A percentile compares a stretch with the other conserved stretches of the same genome.
phyloP scores from a whole-genome alignment of 1,140 invertebrate genomes.

The Hetaerina americana region DNA sequence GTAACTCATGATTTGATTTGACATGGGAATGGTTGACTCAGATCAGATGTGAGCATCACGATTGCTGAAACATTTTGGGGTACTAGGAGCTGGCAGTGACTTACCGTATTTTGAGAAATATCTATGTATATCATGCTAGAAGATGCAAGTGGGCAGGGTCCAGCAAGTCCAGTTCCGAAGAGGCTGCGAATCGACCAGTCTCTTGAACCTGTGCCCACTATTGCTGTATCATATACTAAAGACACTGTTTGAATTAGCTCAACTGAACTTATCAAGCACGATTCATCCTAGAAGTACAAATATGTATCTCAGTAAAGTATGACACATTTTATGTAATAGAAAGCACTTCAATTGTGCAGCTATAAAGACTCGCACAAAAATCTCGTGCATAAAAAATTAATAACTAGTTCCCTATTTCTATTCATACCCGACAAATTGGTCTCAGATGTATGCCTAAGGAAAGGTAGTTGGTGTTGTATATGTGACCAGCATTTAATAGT shows the following conservation, averaged over 20 bases:
- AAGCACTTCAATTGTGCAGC: too few relatives aligned
- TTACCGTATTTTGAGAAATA: conserved; percentile 17
- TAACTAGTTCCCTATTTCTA: too few relatives aligned
- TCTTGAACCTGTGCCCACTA: conserved; percentile 37
- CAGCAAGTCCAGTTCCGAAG: conserved; percentile 69
- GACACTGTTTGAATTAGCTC: conserved; percentile 75
- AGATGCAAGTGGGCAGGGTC: conserved; percentile 63
- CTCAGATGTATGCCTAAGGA: conserved; percentile 77
- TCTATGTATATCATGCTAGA: conserved; percentile 74
- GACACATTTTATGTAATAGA: too few relatives aligned
- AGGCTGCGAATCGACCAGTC: conserved; percentile 78
- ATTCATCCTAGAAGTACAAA: conserved; percentile 29
- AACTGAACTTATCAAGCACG: conserved; percentile 48
- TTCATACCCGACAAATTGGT: conserved; percentile 50
- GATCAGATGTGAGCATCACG: not conserved
- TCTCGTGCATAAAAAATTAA: too few relatives aligned
- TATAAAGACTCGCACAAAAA: too few relatives aligned
- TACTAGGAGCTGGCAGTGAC: conserved; percentile 5
- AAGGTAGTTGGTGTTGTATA: conserved; percentile 90
- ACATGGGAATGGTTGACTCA: too few relatives aligned
- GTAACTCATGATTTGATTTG: too few relatives aligned
- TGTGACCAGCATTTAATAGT: conserved; percentile 76
- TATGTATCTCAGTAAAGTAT: too few relatives aligned
- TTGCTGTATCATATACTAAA: conserved; percentile 68
- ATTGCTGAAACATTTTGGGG: conserved; percentile 3